Evolutionary conservation across 2,797 vertebrate genomes (phyloP), one percentile per base, ranked within the genome.

Genomic region (Margarornis squamiger): DNA sequence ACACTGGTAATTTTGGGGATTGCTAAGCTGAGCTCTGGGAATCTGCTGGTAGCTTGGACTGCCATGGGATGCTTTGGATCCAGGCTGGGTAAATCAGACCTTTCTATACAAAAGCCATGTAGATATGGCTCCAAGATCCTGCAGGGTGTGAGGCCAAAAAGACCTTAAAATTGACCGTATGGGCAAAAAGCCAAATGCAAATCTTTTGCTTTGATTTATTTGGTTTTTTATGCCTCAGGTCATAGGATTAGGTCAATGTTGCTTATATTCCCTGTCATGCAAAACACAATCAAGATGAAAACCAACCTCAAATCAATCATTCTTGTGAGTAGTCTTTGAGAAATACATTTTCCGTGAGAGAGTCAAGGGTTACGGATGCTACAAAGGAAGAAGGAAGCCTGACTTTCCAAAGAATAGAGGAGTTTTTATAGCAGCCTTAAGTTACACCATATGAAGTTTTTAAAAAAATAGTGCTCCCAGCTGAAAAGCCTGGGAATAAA

Each of bases 401-500:
- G 71, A 70, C 38, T 85, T 83, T 79, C 43, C 68, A 65, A 91
- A 89, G 86, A 91, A 36, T n/a, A 49, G 66, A 52, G 29, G 26
- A 62, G 22, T 38, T 94, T 86, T 86, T 66, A 66, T 22, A 86
- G 79, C 63, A 91, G 63, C 68, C 23, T 90, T 54, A 41, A 54
- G 51, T 76, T 92, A 52, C 29, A 88, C 45, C 29, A 39, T 34
- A 66, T 32, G 58, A 90, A 91, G n/a, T 39, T 51, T 36, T 4
- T 74, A 78, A 81, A 78, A 22, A 6, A 39, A 15, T 7, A 41
- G 3, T 1, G 0, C 71, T 93, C 49, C 65, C 85, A 86, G 62
- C 26, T 91, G 92, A 80, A 96, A 92, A 93, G 81, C 75, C 72
- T 95, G 93, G 54, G 81, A 96, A 92, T 86, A 88, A 93, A 92